A percentile compares a stretch with the other conserved stretches of the same genome.
phyloP scores from a whole-genome alignment of 2,888 invertebrate genomes.

The Leptinotarsa rubiginosa region DNA sequence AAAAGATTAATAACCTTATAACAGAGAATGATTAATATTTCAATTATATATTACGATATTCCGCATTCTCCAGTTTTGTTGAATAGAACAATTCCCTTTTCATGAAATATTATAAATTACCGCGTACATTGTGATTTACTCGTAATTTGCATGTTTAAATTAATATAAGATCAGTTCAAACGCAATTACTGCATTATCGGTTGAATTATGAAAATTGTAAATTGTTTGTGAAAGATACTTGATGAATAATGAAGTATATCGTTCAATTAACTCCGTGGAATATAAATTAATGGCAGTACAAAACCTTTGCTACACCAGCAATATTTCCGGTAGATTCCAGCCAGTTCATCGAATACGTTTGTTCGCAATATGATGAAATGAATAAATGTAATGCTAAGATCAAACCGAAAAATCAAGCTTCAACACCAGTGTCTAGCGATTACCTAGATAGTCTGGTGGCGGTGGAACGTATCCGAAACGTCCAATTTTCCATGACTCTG shows the following conservation, averaged over 20 bases:
- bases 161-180: conserved; percentile 26
- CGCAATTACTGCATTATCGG: conserved; percentile 22
- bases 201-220: conserved; percentile 13
- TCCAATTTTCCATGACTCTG: no score
- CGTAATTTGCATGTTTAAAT: conserved; percentile 34
- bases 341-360: no score
- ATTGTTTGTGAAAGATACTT: conserved; percentile 8
- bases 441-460: no score
- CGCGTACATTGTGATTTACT: conserved; percentile 28
- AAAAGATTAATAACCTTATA: conserved; percentile 26
- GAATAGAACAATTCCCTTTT: conserved; percentile 20
- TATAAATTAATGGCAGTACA: background rate
- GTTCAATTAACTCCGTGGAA: background rate
- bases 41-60: conserved; percentile 28
- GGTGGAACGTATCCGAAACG: no score
- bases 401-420: no score
- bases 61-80: conserved; percentile 9
- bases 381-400: no score
- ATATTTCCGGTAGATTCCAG: no score
- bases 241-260: conserved; percentile 1
- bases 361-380: no score
- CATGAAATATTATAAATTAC: conserved; percentile 28
- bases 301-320: no score
- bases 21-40: conserved; percentile 15
- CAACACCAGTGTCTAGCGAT: no score